Base-by-base conservation (phyloP, 2,888 invertebrate genomes). In the Melangyna quadrimaculata region DNA sequence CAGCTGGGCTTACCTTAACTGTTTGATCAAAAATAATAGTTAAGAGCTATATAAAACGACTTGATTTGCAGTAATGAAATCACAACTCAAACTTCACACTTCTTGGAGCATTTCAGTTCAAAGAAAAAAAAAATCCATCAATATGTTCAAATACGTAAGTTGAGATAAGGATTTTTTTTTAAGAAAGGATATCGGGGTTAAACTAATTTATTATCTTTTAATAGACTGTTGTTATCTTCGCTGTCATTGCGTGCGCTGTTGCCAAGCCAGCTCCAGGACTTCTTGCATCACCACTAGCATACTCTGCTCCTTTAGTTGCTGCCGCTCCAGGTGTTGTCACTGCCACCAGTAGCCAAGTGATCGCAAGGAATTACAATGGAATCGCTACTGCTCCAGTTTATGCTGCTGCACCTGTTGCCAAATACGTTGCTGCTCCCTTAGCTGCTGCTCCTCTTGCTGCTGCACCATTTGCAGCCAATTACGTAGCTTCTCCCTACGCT, bases 331-430 rank as follows among this genome's bases (percentile, higher is more conserved):
- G 74, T 32, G 87, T 90, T 70, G 87, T 90, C n/a, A 90, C 90
- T 0, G 88, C 90, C 14, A 88, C 87, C 7, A 90, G 91, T 40
- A 89, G 90, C 84, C 91, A 91, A 74, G 90, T 90, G 53, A 88
- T 91, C n/a, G 84, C 90, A 2, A 90, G 90, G 7, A 89, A 90
- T 82, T 89, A 89, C 74, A 90, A 91, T 88, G 90, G 90, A 27
- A 87, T 88, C 59, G 89, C 89, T 74, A 79, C 89, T 22, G 88
- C 88, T 17, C 95, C 95, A 0, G 94, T 95, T 0, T 93, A 94
- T 88, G 71, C 80, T 95, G 95, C 91, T 94, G 94, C 8, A 95
- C 93, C 94, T 0, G 90, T 94, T 9, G 90, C 93, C 67, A 90
- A 92, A 48, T 91, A 93, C 22, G 93, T 93, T 51, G 65, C 63